These are phyloP conservation scores for Tiphia femorata DNA, from an alignment of 2,888 invertebrate genomes.

Conservation along the genomic window DNA sequence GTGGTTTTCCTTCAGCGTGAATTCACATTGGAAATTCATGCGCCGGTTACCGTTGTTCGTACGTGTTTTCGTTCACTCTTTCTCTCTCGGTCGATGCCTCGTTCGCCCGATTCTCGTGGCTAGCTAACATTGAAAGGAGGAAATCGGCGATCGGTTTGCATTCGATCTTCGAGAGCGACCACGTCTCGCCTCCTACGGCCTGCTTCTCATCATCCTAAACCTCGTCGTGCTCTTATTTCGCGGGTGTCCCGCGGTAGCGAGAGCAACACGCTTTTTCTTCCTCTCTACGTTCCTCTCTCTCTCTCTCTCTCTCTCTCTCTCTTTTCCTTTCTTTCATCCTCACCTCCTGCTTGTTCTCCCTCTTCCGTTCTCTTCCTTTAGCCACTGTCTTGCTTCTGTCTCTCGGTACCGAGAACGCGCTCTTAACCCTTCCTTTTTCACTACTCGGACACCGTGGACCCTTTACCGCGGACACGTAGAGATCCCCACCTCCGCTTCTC, in stretches of 20 bases:
- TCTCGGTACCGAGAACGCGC: conserved; percentile 16
- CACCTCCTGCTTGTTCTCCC: too few relatives aligned
- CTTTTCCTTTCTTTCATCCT: background rate
- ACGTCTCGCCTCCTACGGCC: conserved; percentile 20
- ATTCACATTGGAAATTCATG: too few relatives aligned
- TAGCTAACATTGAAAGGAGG: conserved; percentile 1
- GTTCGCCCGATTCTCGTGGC: too few relatives aligned
- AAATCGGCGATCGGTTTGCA: conserved; percentile 28
- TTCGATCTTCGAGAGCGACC: conserved; percentile 33
- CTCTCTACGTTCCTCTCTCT: conserved; percentile 22
- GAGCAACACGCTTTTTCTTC: conserved; percentile 45
- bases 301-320: conserved; percentile 4
- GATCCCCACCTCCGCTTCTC: conserved; percentile 24
- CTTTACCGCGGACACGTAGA: conserved; percentile 59
- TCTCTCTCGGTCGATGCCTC: too few relatives aligned
- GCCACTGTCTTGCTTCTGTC: conserved; percentile 9
- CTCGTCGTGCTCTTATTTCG: conserved; percentile 31
- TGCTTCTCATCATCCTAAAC: conserved; percentile 37
- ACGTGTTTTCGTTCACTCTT: too few relatives aligned
- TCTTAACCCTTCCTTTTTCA: conserved; percentile 39
- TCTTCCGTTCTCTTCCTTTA: background rate
- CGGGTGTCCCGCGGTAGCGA: conserved; percentile 40
- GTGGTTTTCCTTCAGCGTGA: too few relatives aligned
- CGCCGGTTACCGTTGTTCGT: too few relatives aligned
- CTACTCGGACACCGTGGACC: conserved; percentile 45